phyloP scores from a whole-genome alignment of 2,888 invertebrate genomes.

The Epicampocera succincta region DNA sequence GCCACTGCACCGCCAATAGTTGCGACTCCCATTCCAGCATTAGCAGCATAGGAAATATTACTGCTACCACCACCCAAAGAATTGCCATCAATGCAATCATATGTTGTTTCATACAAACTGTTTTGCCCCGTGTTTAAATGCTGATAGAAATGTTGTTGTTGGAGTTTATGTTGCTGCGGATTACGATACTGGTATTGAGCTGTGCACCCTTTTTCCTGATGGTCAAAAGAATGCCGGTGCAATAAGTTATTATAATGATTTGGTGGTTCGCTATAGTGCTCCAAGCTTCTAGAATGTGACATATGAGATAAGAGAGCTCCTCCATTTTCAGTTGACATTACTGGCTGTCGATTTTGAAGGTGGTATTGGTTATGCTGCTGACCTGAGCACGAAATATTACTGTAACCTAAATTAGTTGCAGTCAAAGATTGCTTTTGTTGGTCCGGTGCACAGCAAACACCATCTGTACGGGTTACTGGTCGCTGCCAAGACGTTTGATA shows the following conservation, averaged over 20 bases:
- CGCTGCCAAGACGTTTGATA: constrained; percentile 33
- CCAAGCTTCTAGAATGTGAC: constrained; percentile 81
- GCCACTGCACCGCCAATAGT: background rate
- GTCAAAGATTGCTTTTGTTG: constrained; percentile 8
- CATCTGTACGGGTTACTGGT: constrained; percentile 28
- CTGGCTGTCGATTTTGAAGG: constrained; percentile 63
- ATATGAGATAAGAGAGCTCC: constrained; percentile 72
- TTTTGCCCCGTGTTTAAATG: constrained; percentile 68
- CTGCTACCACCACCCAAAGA: constrained; percentile 75
- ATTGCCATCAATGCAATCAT: constrained; percentile 79
- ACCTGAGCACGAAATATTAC: constrained; percentile 68
- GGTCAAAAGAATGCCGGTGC: constrained; percentile 81
- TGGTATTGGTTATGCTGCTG: constrained; percentile 65
- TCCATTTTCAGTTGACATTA: constrained; percentile 50
- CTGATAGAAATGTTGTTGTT: constrained; percentile 71
- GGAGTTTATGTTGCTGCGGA: constrained; percentile 36
- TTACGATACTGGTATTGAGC: constrained; percentile 70
- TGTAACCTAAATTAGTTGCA: constrained; percentile 72
- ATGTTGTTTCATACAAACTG: constrained; percentile 78
- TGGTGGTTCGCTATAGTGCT: constrained; percentile 79
- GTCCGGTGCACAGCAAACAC: constrained; percentile 37
- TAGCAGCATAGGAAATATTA: constrained; percentile 76
- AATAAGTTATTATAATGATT: constrained; percentile 63
- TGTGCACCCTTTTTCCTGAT: constrained; percentile 76
- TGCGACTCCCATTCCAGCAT: constrained; percentile 35